Evolutionary conservation across 2,797 vertebrate genomes (phyloP), one percentile per base, ranked within the genome.

Genomic region (Macropodus opercularis): DNA sequence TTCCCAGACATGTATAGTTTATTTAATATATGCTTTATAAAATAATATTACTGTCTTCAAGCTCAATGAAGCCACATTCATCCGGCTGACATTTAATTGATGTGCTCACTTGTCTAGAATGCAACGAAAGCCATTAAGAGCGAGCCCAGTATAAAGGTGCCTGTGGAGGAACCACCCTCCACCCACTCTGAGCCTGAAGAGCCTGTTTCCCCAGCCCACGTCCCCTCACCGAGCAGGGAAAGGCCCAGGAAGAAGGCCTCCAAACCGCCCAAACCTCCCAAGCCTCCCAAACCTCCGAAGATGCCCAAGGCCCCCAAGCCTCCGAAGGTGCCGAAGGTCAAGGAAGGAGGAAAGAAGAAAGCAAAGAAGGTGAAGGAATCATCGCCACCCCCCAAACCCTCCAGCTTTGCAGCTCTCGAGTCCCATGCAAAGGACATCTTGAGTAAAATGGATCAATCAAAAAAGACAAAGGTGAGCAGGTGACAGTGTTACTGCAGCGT

Each of bases 371-470:
- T 27, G 0, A 96, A 96, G 68, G 97, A 98, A 62, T 70, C 83
- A 2, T 78, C 83, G 0, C 77, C 93, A 0, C 93, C 94, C 39
- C 93, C 94, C 52, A 92, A 91, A 77, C 94, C 95, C 58, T 97
- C 96, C 8, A 95, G 96, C 74, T 91, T 98, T 0, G 95, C 97
- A 50, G 91, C 96, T 57, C 92, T 97, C 0, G 97, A 99, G 89
- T 96, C 96, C 24, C 97, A 98, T 55, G 96, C 96, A 0, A 98
- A 98, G 83, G 96, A 98, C 80, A 96, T 96, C 12, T 75, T 98
- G 61, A 95, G 94, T 75, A 98, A 98, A 90, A 97, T 97, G 38
- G 97, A 98, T 80, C 96, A 96, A 4, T 94, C 95, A 56, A 99
- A 98, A 90, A 99, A 98, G 86, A 91, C 91, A 2, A 96, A 95